A percentile compares a stretch with the other conserved stretches of the same genome.
Evolutionary conservation across 1,140 invertebrate species (phyloP).

Genomic region (Adelges cooleyi): DNA sequence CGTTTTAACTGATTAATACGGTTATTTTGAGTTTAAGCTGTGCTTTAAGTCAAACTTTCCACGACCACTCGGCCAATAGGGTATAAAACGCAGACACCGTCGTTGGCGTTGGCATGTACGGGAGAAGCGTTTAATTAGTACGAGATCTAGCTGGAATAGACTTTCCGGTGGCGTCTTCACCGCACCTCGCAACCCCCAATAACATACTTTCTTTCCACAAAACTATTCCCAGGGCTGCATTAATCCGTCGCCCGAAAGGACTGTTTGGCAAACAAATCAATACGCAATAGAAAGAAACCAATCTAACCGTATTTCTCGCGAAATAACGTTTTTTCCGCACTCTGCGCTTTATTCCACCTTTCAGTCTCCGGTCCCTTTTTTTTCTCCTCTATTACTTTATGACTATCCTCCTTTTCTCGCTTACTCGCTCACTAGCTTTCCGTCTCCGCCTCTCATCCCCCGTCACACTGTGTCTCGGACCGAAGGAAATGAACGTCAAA

Average conservation of each 20-base stretch:
- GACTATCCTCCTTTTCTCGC: neutral
- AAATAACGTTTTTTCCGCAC: slow-evolving; percentile 17
- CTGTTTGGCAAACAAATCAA: slow-evolving; percentile 28
- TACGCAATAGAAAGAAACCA: slow-evolving; percentile 26
- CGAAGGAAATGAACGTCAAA: slow-evolving; percentile 8
- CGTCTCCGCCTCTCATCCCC: neutral
- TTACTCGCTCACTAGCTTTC: neutral
- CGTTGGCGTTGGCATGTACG: neutral
- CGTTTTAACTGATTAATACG: too few relatives aligned
- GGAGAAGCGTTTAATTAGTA: slow-evolving; percentile 3
- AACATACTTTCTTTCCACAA: neutral
- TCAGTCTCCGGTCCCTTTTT: neutral
- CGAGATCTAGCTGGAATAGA: neutral
- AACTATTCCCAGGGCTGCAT: slow-evolving; percentile 7
- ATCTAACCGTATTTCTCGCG: slow-evolving; percentile 24
- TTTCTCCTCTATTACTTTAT: neutral
- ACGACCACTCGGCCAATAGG: too few relatives aligned
- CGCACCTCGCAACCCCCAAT: neutral
- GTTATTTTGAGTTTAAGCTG: too few relatives aligned
- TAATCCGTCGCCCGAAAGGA: slow-evolving; percentile 22
- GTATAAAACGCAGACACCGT: too few relatives aligned
- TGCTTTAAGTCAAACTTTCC: too few relatives aligned
- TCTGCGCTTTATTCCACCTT: slow-evolving; percentile 4
- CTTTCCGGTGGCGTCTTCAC: neutral
- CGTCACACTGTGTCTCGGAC: neutral